Conservation (phyloP, 2,113 vertebrate genomes). For the Paramisgurnus dabryanus region DNA sequence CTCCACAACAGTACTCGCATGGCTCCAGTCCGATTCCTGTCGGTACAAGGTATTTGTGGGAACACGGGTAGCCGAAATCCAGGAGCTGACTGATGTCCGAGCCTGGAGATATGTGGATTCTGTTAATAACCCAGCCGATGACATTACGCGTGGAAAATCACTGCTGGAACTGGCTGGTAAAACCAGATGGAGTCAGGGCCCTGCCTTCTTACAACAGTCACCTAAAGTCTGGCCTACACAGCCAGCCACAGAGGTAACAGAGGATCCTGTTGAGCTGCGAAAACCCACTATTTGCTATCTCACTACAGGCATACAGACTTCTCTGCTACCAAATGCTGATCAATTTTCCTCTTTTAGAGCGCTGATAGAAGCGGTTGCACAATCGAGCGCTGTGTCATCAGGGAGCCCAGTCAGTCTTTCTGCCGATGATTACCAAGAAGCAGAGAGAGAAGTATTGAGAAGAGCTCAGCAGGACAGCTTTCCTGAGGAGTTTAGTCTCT, state of each 20-base stretch:
- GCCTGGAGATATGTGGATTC: slow-evolving; percentile 18
- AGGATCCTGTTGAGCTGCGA: neutral
- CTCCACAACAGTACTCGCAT: slow-evolving; percentile 8
- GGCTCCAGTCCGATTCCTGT: neutral
- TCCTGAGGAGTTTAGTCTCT: too few species aligned
- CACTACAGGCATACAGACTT: neutral
- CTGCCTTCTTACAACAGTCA: neutral
- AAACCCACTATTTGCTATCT: neutral
- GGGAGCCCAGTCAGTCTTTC: too few species aligned
- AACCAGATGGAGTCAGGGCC: neutral
- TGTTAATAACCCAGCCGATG: neutral
- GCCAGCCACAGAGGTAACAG: neutral
- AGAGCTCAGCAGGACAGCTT: too few species aligned
- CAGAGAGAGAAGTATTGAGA: too few species aligned
- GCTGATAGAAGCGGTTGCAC: neutral
- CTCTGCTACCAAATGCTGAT: neutral
- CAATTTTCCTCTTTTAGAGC: neutral
- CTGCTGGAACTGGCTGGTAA: neutral
- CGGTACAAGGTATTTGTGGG: too few species aligned
- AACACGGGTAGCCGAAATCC: neutral
- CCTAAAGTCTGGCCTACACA: neutral
- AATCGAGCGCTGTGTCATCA: neutral
- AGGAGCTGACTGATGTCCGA: neutral
- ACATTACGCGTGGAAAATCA: slow-evolving; percentile 19
- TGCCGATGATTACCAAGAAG: too few species aligned